Base-by-base conservation (phyloP, 2,797 vertebrate species). In the Schizothorax lantsangensis region DNA sequence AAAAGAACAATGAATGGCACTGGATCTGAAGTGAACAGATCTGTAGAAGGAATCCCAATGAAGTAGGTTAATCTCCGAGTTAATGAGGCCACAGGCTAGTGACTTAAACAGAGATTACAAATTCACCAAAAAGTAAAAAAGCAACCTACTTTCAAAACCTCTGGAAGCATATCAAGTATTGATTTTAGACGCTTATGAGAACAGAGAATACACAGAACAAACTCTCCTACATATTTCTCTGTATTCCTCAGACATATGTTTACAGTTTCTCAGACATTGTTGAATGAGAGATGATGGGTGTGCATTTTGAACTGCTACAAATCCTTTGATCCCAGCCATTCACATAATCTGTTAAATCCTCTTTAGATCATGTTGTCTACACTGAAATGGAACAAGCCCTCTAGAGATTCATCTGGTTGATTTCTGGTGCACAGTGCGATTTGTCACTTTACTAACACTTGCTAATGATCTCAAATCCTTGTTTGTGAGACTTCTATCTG, bases 281-380 rank as follows among this genome's bases (percentile, higher is more conserved):
- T 69, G 36, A 71, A 71, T 85, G 47, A 57, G 47, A 57, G 10
- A 68, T 54, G 62, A 69, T 23, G 45, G 15, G 33, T 77, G 59
- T 77, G 45, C 33, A 11, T 79, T 79, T 43, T 79, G 9, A 84
- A 78, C 59, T 21, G 30, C 36, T 59, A 71, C 75, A 71, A 71
- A 85, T 79, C 75, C 49, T 72, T 79, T 85, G 66, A 85, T 52
- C 47, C 57, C 36, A 69, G 43, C 47, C 43, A 80, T 87, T 87
- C 45, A 66, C 40, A 57, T 88, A 88, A 88, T 79, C 84, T 54
- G 64, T 66, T 68, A 47, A 84, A 79, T 84, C 80, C 72, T 80
- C 72, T 72, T 75, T 84, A 74, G 75, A 80, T 88, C 84, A 59
- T 86, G 84, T 57, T 23, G 83, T 86, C 83, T 66, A 84, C 62